phyloP scores from a whole-genome alignment of 2,113 vertebrate genomes.

The Leucosticte australis region DNA sequence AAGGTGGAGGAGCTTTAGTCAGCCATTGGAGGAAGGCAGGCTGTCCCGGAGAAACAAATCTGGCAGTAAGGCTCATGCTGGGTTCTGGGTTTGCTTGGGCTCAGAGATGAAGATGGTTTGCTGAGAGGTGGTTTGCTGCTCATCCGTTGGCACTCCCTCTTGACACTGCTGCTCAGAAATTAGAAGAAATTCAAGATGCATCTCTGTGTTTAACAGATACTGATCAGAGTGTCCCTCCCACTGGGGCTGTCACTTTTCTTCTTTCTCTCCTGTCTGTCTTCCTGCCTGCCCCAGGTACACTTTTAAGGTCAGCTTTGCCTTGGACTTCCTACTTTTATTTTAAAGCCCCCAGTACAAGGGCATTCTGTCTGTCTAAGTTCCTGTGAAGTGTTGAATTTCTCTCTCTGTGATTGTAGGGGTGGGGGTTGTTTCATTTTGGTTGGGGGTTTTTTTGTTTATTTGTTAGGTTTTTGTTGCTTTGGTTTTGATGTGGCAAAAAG shows the following conservation, averaged over 20 bases:
- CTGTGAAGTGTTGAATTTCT: background rate
- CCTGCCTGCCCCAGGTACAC: background rate
- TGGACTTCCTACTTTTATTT: background rate
- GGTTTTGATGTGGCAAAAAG: background rate
- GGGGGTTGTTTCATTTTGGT: fast-evolving
- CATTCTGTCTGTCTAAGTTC: background rate
- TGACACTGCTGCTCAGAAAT: background rate
- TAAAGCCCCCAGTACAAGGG: background rate
- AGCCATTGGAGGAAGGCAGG: background rate
- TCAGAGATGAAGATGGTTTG: no score
- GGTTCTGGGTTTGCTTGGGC: background rate
- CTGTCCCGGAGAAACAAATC: background rate
- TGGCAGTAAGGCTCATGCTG: background rate
- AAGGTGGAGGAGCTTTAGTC: background rate
- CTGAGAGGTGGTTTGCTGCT: background rate
- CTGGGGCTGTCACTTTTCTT: background rate
- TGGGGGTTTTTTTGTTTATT: fast-evolving
- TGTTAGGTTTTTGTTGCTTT: background rate
- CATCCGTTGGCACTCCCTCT: background rate
- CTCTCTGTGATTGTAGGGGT: background rate
- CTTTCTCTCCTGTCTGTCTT: background rate
- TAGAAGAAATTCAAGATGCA: background rate
- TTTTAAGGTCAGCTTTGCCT: background rate
- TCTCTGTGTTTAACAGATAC: background rate
- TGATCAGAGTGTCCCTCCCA: background rate